Base-by-base conservation (phyloP, 2,113 vertebrate genomes). In the Bubo bubo region DNA sequence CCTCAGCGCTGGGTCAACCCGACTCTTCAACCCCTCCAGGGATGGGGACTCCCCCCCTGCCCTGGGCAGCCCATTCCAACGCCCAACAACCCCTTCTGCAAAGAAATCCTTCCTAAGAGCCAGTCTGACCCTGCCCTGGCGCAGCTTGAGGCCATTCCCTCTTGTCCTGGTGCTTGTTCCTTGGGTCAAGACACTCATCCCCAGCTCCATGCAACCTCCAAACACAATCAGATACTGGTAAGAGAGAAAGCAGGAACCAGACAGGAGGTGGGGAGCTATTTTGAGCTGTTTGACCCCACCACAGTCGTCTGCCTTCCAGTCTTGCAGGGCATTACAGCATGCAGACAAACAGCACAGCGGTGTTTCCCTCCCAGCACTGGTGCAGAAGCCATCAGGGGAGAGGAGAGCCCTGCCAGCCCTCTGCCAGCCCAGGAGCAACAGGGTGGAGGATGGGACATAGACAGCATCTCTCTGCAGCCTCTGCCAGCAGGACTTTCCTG, bases 261-360 rank as follows among this genome's bases (percentile, higher is more conserved):
- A 14, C 5, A 37, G 52, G 28, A 75, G 56, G 18, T 43, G 24
- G 37, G 35, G 55, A 62, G 75, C 10, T 30, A 59, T 20, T 53
- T 35, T 0, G 2, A 64, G 37, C 23, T 75, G 19, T 58, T 10
- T 41, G 47, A 80, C 43, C 45, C 41, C 37, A 52, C 14, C 43
- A 37, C 50, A 64, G 32, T 43, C 20, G 26, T 88, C 50, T 41
- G 73, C 50, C 43, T 74, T 45, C 43, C 30, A 41, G 19, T 58
- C 64, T 47, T 2, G 1, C 18, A 72, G 71, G 14, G 32, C 21
- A 35, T 12, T 27, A 28, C 39, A 75, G 55, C 55, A 47, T 1
- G 0, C 16, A 3, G 3, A 26, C 4, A 1, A 50, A 32, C 6
- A 49, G 53, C 28, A 39, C 43, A 24, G 41, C 28, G 50, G 15